Evolutionary conservation across 2,797 vertebrate genomes (phyloP), one percentile per base, ranked within the genome.

Genomic region (Geotrypetes seraphini): DNA sequence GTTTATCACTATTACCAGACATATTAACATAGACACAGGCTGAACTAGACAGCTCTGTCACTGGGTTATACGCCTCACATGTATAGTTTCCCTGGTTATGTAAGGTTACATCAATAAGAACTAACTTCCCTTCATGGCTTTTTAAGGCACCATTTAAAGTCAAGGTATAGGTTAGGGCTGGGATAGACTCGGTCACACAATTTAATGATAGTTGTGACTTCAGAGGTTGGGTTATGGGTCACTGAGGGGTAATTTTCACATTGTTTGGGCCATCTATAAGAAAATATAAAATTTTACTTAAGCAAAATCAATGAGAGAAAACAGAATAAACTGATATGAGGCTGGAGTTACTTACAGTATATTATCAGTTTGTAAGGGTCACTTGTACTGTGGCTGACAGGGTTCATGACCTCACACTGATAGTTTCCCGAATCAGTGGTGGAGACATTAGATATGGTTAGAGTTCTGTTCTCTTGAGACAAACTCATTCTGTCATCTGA

Each of bases 191-290:
- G 0, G 42, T 34, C 12, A 3, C 1, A 8, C 59, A 60, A 4
- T 7, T 4, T n/a, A 62, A 27, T 27, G n/a, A 30, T 35, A 50
- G 10, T 5, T 0, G 8, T 16, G 50, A 50, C 14, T 19, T 31
- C 8, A 50, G 12, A 5, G 7, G 13, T 1, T 1, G 22, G 7
- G 6, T 5, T 6, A 47, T 1, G 1, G 17, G 4, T 21, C 7
- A 8, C 7, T 31, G 16, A 2, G 1, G 12, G 12, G 7, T 5
- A 36, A 55, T 16, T 4, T 16, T 3, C 28, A 32, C 30, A 11
- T 0, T 2, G 11, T 35, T 16, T 1, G 59, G 53, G 10, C 53
- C 55, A 7, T 60, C 58, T 60, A 32, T n/a, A n/a, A n/a, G n/a
- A n/a, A n/a, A n/a, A n/a, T n/a, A n/a, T 12, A 14, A 11, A 25